These are phyloP conservation scores for Capreolus pygargus DNA, from an alignment of 2,113 vertebrate genomes.

Conservation along the genomic window DNA sequence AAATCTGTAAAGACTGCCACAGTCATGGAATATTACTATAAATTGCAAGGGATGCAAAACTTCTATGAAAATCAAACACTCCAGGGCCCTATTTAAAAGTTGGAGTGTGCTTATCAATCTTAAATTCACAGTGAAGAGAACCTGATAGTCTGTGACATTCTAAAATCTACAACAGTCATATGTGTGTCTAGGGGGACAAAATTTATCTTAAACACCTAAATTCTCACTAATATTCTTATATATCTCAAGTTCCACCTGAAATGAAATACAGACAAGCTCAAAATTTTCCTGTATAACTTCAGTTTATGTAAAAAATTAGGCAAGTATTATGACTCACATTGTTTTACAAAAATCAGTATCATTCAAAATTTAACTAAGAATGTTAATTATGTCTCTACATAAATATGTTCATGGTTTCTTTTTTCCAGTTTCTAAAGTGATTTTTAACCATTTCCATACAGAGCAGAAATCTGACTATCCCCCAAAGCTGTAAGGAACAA, in stretches of 20 bases:
- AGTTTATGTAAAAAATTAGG: neutral
- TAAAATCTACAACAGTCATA: slow-evolving; percentile 24
- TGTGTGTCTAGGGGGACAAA: neutral
- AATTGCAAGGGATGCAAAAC: neutral
- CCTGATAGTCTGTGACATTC: neutral
- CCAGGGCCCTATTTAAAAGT: neutral
- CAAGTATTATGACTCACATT: neutral
- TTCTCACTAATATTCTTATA: neutral
- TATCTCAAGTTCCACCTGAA: neutral
- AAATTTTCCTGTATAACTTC: neutral
- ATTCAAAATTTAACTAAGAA: neutral
- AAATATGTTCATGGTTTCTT: neutral
- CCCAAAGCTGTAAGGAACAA: neutral
- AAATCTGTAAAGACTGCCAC: slow-evolving; percentile 50
- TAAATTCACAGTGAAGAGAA: slow-evolving; percentile 56
- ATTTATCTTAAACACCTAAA: neutral
- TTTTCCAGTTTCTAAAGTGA: neutral
- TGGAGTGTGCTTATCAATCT: slow-evolving; percentile 46
- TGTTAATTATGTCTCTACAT: neutral
- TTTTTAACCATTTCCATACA: neutral
- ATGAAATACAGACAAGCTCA: neutral
- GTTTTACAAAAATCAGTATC: neutral
- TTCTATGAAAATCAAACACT: slow-evolving; percentile 59
- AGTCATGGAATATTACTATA: slow-evolving; percentile 2
- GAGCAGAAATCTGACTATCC: neutral